Base-by-base conservation (phyloP, 2,888 invertebrate species). In the Cosmopolites sordidus region DNA sequence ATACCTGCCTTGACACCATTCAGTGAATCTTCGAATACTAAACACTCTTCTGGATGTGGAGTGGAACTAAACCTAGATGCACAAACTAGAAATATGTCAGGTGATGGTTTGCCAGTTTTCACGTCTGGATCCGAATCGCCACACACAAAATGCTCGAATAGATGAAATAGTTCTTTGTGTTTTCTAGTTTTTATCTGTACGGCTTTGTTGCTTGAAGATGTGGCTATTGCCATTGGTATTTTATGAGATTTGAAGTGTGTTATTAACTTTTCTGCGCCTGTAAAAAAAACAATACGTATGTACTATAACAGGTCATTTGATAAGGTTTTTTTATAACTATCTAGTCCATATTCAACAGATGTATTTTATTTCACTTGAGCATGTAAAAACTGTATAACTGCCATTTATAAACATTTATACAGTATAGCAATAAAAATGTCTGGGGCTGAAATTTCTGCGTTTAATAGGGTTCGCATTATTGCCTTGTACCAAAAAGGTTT, bases 1-100 rank as follows among this genome's bases (percentile, higher is more conserved):
- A 79, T 67, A 0, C 84, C 92, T 0, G 89, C 88, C 16, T 81
- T 78, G 0, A 92, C 89, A 1, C 95, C 95, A 71, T 91, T 91
- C 0, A 89, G 87, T 0, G 94, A 89, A 73, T 95, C 95, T 76
- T 95, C 95, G 70, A 93, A 90, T 2, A 92, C 92, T 54, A 93
- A 73, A 66, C 89, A 88, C 72, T 81, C 75, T 51, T 76, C 75
- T 4, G 84, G 80, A 4, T 76, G 67, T 16, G 45, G 44, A 22
- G 16, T 27, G 11, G 22, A 27, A 16, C 27, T 22, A 29, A 51
- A 51, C n/a, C 43, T 45, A 1, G 44, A 45, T 3, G 89, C 89
- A 45, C 87, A 84, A 0, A 92, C 54, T 22, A 62, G 41, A 47
- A 91, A 95, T 59, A 90, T 87, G 69, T 93, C 92, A 0, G 94